Percentiles rank a stretch among this genome's conserved stretches.
Evolutionary conservation across 2,113 vertebrate genomes (phyloP).

Genomic region (Barbus barbus): DNA sequence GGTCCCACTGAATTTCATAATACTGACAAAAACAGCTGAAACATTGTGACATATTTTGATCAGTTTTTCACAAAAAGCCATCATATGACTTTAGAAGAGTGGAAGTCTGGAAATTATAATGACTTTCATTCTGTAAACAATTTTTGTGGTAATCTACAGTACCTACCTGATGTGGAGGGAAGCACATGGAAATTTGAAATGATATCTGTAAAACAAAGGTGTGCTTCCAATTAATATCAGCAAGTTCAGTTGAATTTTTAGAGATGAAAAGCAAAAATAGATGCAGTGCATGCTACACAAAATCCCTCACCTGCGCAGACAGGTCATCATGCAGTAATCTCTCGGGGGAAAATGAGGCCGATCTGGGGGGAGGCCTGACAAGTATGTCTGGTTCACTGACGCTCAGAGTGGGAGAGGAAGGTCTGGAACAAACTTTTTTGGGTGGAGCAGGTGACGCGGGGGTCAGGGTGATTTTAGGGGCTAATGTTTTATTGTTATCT

Average conservation of each 20-base stretch:
- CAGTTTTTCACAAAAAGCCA: not conserved
- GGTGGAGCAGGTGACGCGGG: slow-evolving; percentile 26
- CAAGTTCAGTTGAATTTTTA: not conserved
- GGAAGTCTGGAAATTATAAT: too few relatives aligned
- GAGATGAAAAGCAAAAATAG: not conserved
- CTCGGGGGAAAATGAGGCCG: slow-evolving; percentile 58
- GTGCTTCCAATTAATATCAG: not conserved
- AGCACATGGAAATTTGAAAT: slow-evolving; percentile 69
- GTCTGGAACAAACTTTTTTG: slow-evolving; percentile 23
- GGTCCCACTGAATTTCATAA: not conserved
- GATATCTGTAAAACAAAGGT: slow-evolving; percentile 60
- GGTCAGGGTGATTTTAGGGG: slow-evolving; percentile 39
- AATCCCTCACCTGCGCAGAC: slow-evolving; percentile 60
- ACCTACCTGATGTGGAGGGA: slow-evolving; percentile 67
- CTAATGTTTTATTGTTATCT: not conserved
- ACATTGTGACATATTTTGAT: not conserved
- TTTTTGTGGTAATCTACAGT: not conserved
- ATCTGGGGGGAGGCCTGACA: slow-evolving; percentile 55
- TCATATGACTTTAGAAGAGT: not conserved
- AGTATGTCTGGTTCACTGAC: not conserved
- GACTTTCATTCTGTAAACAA: not conserved
- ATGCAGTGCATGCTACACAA: not conserved
- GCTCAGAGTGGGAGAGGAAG: slow-evolving; percentile 30
- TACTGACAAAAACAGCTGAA: not conserved
- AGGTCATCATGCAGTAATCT: slow-evolving; percentile 49